A percentile compares a stretch with the other conserved stretches of the same genome.
Conservation (phyloP, 2,888 invertebrate genomes). For the Melipona bicolor region DNA sequence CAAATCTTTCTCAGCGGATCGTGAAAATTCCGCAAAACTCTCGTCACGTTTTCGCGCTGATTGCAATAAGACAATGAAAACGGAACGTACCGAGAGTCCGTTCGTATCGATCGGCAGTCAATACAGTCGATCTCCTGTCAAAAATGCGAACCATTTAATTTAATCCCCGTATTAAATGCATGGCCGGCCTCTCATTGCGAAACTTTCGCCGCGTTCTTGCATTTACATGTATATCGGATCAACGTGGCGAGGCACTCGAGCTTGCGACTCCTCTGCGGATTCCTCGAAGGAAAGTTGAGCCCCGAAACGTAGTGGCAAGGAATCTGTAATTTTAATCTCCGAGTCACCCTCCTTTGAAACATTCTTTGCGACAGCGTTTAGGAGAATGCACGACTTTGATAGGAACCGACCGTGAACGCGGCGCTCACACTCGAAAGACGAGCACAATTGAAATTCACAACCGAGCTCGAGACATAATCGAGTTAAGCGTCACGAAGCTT, state of each 20-base stretch:
- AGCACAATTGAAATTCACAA: neutral
- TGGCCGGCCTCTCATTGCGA: slow-evolving; percentile 17
- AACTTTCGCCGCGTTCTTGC: slow-evolving; percentile 30
- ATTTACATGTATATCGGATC: neutral
- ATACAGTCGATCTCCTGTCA: slow-evolving; percentile 14
- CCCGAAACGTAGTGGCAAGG: neutral
- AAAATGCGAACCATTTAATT: slow-evolving; percentile 42
- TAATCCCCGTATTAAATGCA: slow-evolving; percentile 22
- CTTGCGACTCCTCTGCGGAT: slow-evolving; percentile 16
- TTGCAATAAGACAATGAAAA: slow-evolving; percentile 11
- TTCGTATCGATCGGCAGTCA: neutral
- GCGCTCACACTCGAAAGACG: neutral
- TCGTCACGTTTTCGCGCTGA: slow-evolving; percentile 15
- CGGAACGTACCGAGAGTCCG: neutral
- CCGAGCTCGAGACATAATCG: neutral
- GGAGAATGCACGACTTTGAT: neutral
- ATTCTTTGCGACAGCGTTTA: neutral
- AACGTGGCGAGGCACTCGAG: neutral
- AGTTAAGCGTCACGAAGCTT: neutral
- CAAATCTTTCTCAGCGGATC: neutral
- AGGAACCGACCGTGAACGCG: neutral
- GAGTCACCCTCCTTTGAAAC: neutral
- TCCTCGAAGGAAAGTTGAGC: slow-evolving; percentile 12
- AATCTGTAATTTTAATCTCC: slow-evolving; percentile 34
- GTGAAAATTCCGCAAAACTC: neutral